Conservation (phyloP, 2,113 vertebrate genomes). For the Sander vitreus region DNA sequence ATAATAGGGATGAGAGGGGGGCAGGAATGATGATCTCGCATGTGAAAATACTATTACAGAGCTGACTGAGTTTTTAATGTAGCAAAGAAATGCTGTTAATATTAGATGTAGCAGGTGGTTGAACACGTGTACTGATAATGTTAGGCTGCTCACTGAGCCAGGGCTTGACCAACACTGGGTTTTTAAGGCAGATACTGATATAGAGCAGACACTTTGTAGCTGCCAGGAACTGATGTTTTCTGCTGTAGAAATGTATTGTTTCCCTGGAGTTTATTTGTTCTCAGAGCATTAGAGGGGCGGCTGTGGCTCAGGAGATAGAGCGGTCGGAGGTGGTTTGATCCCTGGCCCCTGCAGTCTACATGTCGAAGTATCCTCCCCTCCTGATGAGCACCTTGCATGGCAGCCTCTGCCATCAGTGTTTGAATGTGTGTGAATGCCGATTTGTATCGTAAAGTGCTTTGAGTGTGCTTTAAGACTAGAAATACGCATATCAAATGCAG, state of each 20-base stretch:
- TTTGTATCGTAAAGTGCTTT: no score
- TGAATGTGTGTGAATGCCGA: no score
- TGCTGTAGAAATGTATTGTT: background rate
- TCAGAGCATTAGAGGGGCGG: background rate
- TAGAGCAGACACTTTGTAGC: background rate
- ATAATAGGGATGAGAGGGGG: constrained; percentile 3
- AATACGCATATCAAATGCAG: no score
- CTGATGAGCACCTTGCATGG: no score
- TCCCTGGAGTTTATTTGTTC: background rate
- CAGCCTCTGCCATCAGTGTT: no score
- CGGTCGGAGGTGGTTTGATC: no score
- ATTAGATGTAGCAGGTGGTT: constrained; percentile 53
- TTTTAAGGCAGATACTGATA: constrained; percentile 22
- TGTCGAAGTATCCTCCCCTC: no score
- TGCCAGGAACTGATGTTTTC: background rate
- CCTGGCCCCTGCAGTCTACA: no score
- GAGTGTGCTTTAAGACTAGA: no score
- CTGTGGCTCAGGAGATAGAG: no score
- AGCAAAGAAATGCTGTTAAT: constrained; percentile 44
- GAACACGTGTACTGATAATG: constrained; percentile 42
- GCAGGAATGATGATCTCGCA: constrained; percentile 35
- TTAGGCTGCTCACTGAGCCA: constrained; percentile 9
- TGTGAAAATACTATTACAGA: constrained; percentile 62
- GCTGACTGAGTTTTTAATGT: constrained; percentile 62
- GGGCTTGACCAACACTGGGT: background rate